These are phyloP conservation scores for Actenoides hombroni DNA, from an alignment of 2,113 vertebrate species.

Conservation along the genomic window DNA sequence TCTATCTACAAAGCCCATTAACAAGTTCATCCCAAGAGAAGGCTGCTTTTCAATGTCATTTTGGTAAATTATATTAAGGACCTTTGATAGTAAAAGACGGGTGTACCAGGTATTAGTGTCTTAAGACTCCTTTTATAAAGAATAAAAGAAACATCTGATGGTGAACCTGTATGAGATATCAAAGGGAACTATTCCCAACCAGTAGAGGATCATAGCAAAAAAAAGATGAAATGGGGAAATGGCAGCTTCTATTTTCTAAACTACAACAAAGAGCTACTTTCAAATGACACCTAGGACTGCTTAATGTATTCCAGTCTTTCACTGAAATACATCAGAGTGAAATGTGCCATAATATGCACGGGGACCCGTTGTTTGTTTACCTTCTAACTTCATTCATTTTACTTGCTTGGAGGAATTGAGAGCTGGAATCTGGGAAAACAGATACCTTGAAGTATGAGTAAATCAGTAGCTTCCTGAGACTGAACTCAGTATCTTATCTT, in stretches of 20 bases:
- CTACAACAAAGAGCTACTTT: not conserved
- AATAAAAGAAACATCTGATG: not conserved
- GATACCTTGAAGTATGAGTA: not conserved
- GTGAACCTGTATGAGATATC: not conserved
- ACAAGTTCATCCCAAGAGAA: not conserved
- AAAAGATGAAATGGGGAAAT: constrained; percentile 5
- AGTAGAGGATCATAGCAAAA: constrained; percentile 4
- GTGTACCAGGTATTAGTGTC: not conserved
- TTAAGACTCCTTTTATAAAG: constrained; percentile 14
- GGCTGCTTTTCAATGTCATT: not conserved
- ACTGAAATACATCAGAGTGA: not conserved
- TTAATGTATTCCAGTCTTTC: not conserved
- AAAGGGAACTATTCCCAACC: not conserved
- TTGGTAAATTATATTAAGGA: not conserved
- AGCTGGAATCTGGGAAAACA: not conserved
- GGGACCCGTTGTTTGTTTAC: not conserved
- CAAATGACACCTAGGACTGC: not conserved
- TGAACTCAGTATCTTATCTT: not conserved
- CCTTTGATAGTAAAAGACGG: constrained; percentile 39
- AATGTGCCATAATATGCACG: not conserved
- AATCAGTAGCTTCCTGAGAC: not conserved
- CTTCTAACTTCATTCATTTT: not conserved
- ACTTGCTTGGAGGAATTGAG: not conserved
- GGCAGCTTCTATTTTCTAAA: not conserved
- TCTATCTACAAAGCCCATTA: not conserved